Percentiles rank a stretch among this genome's conserved stretches.
Evolutionary conservation across 1,140 invertebrate genomes (phyloP).

Genomic region (Drosophila bocqueti): DNA sequence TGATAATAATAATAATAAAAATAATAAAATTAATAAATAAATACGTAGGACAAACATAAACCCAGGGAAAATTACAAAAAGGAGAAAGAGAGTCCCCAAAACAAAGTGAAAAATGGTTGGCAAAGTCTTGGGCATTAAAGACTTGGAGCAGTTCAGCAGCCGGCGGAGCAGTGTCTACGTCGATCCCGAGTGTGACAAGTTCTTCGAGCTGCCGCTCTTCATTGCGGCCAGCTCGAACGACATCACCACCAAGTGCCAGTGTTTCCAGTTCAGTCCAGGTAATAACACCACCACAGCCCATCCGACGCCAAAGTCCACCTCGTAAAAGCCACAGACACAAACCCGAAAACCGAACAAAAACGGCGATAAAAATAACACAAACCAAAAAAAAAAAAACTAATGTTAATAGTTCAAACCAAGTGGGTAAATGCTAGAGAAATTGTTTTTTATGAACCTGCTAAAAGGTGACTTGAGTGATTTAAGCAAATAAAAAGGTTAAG

Average conservation of each 20-base stretch:
- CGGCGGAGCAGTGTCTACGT: slow-evolving; percentile 84
- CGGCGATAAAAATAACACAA: slow-evolving; percentile 9
- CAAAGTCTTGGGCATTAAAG: slow-evolving; percentile 82
- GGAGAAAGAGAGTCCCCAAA: slow-evolving; percentile 6
- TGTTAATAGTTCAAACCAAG: slow-evolving; percentile 9
- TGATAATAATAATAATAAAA: slow-evolving; percentile 25
- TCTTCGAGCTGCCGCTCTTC: slow-evolving; percentile 82
- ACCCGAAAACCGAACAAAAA: neutral
- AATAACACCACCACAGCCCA: slow-evolving; percentile 53
- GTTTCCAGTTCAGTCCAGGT: slow-evolving; percentile 84
- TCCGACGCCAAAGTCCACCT: slow-evolving; percentile 17
- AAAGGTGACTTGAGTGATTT: neutral
- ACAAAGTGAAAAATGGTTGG: slow-evolving; percentile 74
- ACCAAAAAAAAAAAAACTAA: neutral
- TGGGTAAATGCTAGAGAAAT: neutral
- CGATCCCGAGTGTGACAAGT: slow-evolving; percentile 85
- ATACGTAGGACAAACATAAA: neutral
- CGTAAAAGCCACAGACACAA: slow-evolving; percentile 4
- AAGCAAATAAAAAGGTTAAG: neutral
- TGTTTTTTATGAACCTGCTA: neutral
- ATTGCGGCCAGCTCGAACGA: slow-evolving; percentile 84
- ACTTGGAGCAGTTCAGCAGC: slow-evolving; percentile 82
- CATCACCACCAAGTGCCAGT: slow-evolving; percentile 82
- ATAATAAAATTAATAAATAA: slow-evolving; percentile 13
- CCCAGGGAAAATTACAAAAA: slow-evolving; percentile 9